phyloP scores from a whole-genome alignment of 2,113 vertebrate genomes.

The Laticauda laticaudata region DNA sequence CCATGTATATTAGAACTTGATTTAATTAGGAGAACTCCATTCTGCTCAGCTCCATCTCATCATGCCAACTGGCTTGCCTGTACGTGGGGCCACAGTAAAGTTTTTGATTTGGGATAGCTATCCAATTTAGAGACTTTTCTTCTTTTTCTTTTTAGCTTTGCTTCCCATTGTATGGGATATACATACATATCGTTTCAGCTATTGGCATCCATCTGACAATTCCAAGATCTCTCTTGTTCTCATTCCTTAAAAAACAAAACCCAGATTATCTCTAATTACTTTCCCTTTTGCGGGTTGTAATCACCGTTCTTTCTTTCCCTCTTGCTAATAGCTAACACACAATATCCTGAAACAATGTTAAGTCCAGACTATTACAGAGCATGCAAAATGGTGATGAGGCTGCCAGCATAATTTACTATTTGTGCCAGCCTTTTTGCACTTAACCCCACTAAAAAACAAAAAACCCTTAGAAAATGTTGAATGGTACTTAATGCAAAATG shows the following conservation, averaged over 20 bases:
- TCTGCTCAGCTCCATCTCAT: constrained; percentile 15
- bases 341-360: not conserved
- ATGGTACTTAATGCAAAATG: not conserved
- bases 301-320: not conserved
- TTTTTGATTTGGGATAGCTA: not conserved
- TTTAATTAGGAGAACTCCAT: constrained; percentile 25
- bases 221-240: not conserved
- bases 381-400: not conserved
- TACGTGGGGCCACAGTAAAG: not conserved
- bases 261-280: not conserved
- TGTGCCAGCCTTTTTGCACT: not conserved
- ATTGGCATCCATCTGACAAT: not conserved
- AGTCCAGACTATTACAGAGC: not conserved
- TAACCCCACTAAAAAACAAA: not conserved
- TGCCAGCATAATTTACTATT: not conserved
- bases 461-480: not conserved
- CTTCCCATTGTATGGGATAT: not conserved
- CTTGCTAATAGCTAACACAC: not conserved
- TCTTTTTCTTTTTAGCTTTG: not conserved
- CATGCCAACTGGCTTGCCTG: not conserved
- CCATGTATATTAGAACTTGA: constrained; percentile 13
- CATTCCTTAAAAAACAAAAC: not conserved
- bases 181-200: not conserved
- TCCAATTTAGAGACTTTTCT: not conserved
- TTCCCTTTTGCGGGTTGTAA: not conserved